Percentiles rank a stretch among this genome's conserved stretches.
These are phyloP conservation scores for Pachliopta kotzebuea DNA, from an alignment of 2,888 invertebrate genomes.

Conservation along the genomic window DNA sequence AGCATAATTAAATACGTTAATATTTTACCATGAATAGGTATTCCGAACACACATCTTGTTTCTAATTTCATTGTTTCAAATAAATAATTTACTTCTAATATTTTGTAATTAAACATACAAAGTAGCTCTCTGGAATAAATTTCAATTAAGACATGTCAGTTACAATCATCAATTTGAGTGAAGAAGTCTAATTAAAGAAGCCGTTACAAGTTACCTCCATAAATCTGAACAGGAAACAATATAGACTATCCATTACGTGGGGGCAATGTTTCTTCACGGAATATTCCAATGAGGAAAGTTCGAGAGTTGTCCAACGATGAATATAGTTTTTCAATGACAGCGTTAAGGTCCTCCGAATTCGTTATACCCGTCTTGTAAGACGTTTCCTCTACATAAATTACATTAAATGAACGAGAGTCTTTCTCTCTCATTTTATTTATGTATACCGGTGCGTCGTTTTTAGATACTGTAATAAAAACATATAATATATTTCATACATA, in stretches of 20 bases:
- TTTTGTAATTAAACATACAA: slow-evolving; percentile 47
- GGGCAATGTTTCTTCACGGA: slow-evolving; percentile 67
- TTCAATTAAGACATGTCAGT: slow-evolving; percentile 70
- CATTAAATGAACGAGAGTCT: slow-evolving; percentile 23
- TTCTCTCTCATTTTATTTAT: slow-evolving; percentile 21
- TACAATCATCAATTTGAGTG: slow-evolving; percentile 77
- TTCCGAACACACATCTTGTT: slow-evolving; percentile 3
- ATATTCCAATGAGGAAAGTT: slow-evolving; percentile 75
- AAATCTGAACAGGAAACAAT: slow-evolving; percentile 76
- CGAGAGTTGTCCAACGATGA: slow-evolving; percentile 56
- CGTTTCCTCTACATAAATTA: slow-evolving; percentile 26
- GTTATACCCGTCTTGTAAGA: slow-evolving; percentile 43
- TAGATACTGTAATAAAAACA: neutral
- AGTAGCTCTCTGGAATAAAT: slow-evolving; percentile 51
- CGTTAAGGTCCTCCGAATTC: slow-evolving; percentile 57
- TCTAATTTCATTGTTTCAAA: neutral
- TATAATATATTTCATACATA: too few species aligned
- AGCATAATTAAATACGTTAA: slow-evolving; percentile 22
- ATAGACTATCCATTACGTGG: slow-evolving; percentile 72
- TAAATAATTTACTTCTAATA: slow-evolving; percentile 46
- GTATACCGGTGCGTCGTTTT: neutral
- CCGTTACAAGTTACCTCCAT: slow-evolving; percentile 79
- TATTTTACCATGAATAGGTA: slow-evolving; percentile 2
- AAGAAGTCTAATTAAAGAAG: slow-evolving; percentile 79
- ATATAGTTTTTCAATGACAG: slow-evolving; percentile 74